A percentile compares a stretch with the other conserved stretches of the same genome.
These are phyloP conservation scores for Drosophila truncata DNA, from an alignment of 1,140 invertebrate genomes.

Conservation along the genomic window DNA sequence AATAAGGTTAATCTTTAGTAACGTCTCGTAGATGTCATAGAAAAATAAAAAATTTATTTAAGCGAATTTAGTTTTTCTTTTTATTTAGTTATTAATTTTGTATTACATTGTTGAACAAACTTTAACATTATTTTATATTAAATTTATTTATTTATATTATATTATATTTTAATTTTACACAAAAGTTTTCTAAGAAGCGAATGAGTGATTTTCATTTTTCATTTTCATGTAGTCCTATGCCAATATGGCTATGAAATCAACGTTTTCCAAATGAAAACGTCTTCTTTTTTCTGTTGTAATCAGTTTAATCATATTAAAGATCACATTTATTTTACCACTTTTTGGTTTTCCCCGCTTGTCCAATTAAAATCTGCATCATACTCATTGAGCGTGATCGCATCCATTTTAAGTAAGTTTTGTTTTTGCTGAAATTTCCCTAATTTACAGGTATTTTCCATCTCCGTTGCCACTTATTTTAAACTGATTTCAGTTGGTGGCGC, in stretches of 20 bases:
- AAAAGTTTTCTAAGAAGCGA: too few relatives aligned
- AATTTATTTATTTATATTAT: too few relatives aligned
- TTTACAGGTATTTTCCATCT: neutral
- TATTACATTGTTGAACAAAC: too few relatives aligned
- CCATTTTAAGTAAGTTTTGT: neutral
- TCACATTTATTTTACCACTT: neutral
- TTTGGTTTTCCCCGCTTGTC: neutral
- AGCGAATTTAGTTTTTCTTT: neutral
- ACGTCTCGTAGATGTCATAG: neutral
- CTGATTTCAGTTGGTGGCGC: neutral
- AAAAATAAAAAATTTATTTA: neutral
- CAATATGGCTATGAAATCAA: too few relatives aligned
- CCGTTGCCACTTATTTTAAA: neutral
- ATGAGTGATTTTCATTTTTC: too few relatives aligned
- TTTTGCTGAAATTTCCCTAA: neutral
- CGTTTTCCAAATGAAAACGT: too few relatives aligned
- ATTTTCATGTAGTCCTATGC: too few relatives aligned
- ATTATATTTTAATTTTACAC: too few relatives aligned
- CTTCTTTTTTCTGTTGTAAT: too few relatives aligned
- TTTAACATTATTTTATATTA: too few relatives aligned
- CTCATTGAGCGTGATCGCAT: neutral
- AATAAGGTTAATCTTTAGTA: neutral
- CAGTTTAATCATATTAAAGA: neutral
- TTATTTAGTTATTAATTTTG: too few relatives aligned
- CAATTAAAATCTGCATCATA: neutral